Evolutionary conservation across 1,140 invertebrate genomes (phyloP).

Genomic region (Aporrectodea caliginosa): DNA sequence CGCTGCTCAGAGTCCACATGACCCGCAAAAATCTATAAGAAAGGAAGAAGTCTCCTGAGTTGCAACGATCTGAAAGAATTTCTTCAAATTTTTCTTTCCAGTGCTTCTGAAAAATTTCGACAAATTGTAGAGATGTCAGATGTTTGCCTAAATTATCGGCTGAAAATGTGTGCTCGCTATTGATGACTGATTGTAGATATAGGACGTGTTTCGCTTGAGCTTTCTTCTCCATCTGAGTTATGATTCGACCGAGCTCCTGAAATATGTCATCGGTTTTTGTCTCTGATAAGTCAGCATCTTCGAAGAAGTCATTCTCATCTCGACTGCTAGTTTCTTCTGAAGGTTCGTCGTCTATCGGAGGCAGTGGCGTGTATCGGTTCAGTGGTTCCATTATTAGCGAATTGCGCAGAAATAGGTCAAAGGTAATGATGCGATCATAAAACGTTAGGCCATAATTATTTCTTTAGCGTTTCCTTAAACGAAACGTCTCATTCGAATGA

Average conservation of each 20-base stretch:
- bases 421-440: no score
- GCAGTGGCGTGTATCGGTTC: conserved; percentile 16
- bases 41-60: not conserved
- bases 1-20: conserved; percentile 18
- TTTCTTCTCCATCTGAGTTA: not conserved
- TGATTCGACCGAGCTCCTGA: not conserved
- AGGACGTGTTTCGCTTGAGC: not conserved
- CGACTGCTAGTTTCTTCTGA: not conserved
- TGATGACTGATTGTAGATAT: not conserved
- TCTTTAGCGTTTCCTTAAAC: no score
- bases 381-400: no score
- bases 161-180: not conserved
- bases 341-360: conserved; percentile 16
- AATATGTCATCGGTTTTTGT: not conserved
- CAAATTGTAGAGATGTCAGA: conserved; percentile 4
- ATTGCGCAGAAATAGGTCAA: no score
- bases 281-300: not conserved
- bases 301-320: not conserved
- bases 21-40: not conserved
- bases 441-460: no score
- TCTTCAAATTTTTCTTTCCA: not conserved
- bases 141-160: not conserved
- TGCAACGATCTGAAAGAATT: not conserved
- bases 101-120: not conserved
- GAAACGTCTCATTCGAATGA: no score